A percentile compares a stretch with the other conserved stretches of the same genome.
Conservation (phyloP, 2,797 vertebrate species). For the Pantherophis alleghaniensis region DNA sequence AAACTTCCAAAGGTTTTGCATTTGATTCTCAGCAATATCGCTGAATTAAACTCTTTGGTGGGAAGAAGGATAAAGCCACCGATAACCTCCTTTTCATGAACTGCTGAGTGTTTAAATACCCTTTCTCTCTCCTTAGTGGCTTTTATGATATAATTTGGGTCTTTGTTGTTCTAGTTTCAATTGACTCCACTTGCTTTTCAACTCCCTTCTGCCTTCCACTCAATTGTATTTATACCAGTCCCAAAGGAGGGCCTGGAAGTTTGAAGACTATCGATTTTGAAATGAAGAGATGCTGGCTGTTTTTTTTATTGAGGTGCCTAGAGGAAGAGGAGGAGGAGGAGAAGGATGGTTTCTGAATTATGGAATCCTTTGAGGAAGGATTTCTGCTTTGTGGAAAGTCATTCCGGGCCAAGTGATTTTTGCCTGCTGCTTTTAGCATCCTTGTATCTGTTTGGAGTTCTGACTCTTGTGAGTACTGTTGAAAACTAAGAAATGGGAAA, state of each 20-base stretch:
- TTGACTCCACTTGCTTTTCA: slow-evolving; percentile 57
- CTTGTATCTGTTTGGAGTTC: neutral
- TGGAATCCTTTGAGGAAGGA: neutral
- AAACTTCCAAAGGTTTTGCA: neutral
- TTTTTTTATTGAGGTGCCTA: slow-evolving; percentile 47
- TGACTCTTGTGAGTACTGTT: neutral
- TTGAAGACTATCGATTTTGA: slow-evolving; percentile 65
- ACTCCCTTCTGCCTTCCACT: slow-evolving; percentile 52
- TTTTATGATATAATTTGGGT: slow-evolving; percentile 51
- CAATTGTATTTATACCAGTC: slow-evolving; percentile 63
- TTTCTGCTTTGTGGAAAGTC: neutral
- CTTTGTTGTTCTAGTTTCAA: slow-evolving; percentile 61
- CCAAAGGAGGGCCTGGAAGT: slow-evolving; percentile 55
- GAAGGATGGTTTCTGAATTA: neutral
- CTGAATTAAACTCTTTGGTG: neutral
- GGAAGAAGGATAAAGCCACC: neutral
- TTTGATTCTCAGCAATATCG: neutral
- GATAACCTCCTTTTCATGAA: slow-evolving; percentile 40
- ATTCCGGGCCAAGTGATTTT: fast-evolving
- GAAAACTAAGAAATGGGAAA: neutral
- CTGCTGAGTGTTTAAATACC: slow-evolving; percentile 40
- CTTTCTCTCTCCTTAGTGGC: slow-evolving; percentile 45
- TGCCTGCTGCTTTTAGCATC: neutral
- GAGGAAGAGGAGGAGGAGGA: neutral
- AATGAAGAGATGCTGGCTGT: slow-evolving; percentile 60